Percentiles rank a stretch among this genome's conserved stretches.
Evolutionary conservation across 2,113 vertebrate genomes (phyloP).

Genomic region (Pomatostomus ruficeps): DNA sequence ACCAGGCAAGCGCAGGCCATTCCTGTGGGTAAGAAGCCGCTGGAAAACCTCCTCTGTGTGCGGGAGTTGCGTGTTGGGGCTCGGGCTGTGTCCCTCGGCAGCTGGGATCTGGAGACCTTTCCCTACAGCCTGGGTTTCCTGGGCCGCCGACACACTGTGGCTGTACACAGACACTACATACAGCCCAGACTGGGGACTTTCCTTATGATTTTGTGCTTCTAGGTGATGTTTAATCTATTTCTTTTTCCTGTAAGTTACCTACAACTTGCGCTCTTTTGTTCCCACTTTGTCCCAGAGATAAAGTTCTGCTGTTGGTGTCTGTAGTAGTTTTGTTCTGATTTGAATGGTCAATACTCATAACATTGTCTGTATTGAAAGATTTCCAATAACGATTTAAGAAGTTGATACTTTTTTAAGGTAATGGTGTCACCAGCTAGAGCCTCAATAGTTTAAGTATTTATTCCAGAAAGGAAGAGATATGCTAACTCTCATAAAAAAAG

Average conservation of each 20-base stretch:
- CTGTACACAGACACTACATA: neutral
- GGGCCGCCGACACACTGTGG: fast-evolving
- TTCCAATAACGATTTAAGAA: neutral
- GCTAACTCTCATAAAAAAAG: neutral
- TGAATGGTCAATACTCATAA: neutral
- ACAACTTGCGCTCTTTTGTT: neutral
- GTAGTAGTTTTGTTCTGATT: neutral
- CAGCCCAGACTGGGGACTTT: neutral
- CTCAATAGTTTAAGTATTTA: neutral
- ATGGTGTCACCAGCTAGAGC: neutral
- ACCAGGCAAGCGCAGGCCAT: constrained; percentile 70
- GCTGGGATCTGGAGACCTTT: neutral
- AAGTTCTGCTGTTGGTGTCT: neutral
- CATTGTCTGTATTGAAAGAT: neutral
- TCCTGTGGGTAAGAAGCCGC: constrained; percentile 73
- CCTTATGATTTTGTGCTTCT: fast-evolving
- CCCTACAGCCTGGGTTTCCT: neutral
- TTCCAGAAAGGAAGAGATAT: neutral
- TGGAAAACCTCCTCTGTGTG: neutral
- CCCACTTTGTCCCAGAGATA: neutral
- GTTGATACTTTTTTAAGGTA: neutral
- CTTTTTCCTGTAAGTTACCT: neutral
- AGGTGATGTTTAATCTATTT: neutral
- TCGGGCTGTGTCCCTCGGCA: neutral
- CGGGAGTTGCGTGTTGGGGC: too few relatives aligned